Conservation (phyloP, 2,113 vertebrate genomes). For the Pycnonotus jocosus region DNA sequence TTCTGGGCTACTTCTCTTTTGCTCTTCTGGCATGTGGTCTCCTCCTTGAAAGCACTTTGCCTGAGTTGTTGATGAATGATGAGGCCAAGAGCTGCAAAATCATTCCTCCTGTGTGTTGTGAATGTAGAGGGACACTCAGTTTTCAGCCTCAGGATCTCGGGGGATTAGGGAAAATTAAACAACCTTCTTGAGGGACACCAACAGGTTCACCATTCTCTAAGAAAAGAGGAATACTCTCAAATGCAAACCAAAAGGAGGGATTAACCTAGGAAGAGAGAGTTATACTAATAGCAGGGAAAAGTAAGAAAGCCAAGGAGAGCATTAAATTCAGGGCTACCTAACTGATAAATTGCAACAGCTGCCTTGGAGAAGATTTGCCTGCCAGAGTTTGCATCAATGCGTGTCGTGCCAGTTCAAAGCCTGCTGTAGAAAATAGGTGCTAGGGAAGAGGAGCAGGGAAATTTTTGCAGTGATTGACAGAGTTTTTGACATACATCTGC, state of each 20-base stretch:
- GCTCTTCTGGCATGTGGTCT: rapidly evolving
- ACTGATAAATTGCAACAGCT: neutral
- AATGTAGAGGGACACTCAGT: neutral
- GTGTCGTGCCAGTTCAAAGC: neutral
- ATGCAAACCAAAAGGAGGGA: neutral
- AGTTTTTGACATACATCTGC: neutral
- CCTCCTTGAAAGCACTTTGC: neutral
- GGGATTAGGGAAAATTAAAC: neutral
- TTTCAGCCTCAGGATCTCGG: neutral
- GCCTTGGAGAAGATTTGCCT: neutral
- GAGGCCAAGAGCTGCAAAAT: neutral
- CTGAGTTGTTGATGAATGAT: neutral
- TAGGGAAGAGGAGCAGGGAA: neutral
- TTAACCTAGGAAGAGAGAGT: neutral
- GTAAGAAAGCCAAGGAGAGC: neutral
- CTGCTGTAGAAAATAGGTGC: neutral
- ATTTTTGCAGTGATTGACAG: neutral
- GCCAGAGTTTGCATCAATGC: neutral
- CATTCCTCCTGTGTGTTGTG: neutral
- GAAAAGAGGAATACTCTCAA: neutral
- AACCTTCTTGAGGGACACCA: neutral
- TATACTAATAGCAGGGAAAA: neutral
- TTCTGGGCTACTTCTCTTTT: neutral
- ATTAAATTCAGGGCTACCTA: neutral
- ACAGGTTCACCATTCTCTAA: neutral